Evolutionary conservation across 2,113 vertebrate species (phyloP).

Genomic region (Calidris pugnax): DNA sequence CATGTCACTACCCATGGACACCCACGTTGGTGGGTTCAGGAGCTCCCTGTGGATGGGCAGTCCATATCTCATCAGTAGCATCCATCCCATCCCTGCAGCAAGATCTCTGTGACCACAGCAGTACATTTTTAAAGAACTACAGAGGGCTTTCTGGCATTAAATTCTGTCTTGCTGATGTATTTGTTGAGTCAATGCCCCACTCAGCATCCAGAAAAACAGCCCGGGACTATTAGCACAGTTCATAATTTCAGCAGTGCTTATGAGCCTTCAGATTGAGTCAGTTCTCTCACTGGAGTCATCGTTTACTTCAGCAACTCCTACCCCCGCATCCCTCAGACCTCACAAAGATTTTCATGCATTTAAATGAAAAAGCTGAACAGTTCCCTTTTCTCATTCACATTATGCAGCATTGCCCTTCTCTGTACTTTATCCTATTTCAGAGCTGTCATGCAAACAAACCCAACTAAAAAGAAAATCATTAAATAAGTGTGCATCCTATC

Average conservation of each 20-base stretch:
- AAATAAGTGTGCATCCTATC: not conserved
- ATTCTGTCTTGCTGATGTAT: not conserved
- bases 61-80: not conserved
- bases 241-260: not conserved
- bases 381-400: not conserved
- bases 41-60: not conserved
- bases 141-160: not conserved
- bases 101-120: not conserved
- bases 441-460: slow-evolving; percentile 40
- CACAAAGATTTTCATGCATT: slow-evolving; percentile 38
- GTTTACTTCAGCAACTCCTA: not conserved
- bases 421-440: slow-evolving; percentile 39
- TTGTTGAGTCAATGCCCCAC: not conserved
- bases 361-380: slow-evolving; percentile 44
- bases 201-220: not conserved
- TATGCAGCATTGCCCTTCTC: slow-evolving; percentile 59
- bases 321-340: not conserved
- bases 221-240: not conserved
- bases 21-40: not conserved
- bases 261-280: slow-evolving; percentile 26
- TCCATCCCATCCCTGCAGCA: not conserved
- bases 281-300: not conserved
- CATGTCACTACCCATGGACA: not conserved
- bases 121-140: not conserved
- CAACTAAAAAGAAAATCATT: not conserved